A percentile compares a stretch with the other conserved stretches of the same genome.
Evolutionary conservation across 2,113 vertebrate species (phyloP).

Genomic region (Pseudolaguvia tuberculata): DNA sequence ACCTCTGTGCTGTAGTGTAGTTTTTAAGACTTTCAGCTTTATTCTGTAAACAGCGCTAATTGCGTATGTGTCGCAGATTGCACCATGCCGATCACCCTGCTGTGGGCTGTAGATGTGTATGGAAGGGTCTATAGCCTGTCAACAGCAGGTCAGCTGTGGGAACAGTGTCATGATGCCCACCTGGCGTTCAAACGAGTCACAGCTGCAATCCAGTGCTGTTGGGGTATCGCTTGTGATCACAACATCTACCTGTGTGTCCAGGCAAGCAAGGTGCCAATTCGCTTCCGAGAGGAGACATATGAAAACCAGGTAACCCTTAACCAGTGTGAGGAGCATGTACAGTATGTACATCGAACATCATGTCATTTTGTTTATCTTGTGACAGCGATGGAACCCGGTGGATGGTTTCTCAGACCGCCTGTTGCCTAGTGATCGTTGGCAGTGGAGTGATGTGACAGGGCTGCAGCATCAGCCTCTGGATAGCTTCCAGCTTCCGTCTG

Average conservation of each 20-base stretch:
- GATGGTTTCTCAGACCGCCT: constrained; percentile 90
- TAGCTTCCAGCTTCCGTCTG: constrained; percentile 78
- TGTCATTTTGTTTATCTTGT: constrained; percentile 4
- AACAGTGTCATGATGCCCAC: constrained; percentile 77
- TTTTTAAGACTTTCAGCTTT: not conserved
- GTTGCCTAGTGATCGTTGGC: constrained; percentile 95
- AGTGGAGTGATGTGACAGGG: constrained; percentile 92
- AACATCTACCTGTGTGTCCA: constrained; percentile 84
- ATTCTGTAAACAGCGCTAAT: not conserved
- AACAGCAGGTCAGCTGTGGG: constrained; percentile 87
- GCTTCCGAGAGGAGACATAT: constrained; percentile 87
- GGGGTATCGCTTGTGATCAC: constrained; percentile 91
- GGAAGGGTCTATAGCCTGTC: constrained; percentile 87
- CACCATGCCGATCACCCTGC: constrained; percentile 76
- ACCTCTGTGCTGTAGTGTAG: too few relatives aligned
- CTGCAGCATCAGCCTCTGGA: constrained; percentile 81
- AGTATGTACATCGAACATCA: not conserved
- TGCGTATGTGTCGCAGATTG: constrained; percentile 50
- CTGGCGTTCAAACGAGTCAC: constrained; percentile 88
- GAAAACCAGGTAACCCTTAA: constrained; percentile 84
- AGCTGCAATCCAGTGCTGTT: constrained; percentile 82
- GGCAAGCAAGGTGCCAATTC: constrained; percentile 81
- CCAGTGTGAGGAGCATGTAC: not conserved
- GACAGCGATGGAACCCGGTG: constrained; percentile 93
- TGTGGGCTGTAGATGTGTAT: constrained; percentile 92